Conservation (phyloP, 2,797 vertebrate genomes). For the Enteromius fasciolatus region DNA sequence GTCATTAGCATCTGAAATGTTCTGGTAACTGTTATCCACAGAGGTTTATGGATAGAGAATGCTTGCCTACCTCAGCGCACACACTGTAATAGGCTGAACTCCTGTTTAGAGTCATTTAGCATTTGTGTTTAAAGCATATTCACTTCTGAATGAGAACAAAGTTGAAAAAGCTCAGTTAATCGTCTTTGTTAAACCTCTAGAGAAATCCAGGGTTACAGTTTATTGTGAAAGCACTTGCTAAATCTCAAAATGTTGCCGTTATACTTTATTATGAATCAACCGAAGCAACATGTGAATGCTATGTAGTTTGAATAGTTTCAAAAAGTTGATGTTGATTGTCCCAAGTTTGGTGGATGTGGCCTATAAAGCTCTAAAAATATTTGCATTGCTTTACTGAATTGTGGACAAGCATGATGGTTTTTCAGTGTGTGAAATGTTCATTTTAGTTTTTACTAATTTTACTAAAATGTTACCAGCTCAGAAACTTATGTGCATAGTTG, state of each 20-base stretch:
- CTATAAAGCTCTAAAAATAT: neutral
- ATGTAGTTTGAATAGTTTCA: neutral
- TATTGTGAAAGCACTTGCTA: neutral
- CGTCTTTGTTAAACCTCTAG: conserved; percentile 17
- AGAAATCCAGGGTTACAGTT: neutral
- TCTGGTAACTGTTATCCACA: conserved; percentile 54
- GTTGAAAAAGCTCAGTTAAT: neutral
- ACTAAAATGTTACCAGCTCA: neutral
- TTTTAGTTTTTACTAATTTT: neutral
- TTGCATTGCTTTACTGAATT: neutral
- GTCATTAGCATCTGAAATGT: conserved; percentile 53
- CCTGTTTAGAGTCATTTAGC: conserved; percentile 25
- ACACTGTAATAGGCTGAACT: conserved; percentile 38
- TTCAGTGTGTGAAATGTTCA: conserved; percentile 14
- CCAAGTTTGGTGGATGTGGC: neutral
- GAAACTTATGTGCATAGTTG: neutral
- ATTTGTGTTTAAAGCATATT: conserved; percentile 38
- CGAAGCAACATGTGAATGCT: neutral
- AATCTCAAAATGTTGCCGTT: conserved; percentile 7
- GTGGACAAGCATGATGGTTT: neutral
- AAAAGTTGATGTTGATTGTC: neutral
- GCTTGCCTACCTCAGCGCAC: neutral
- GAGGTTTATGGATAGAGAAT: conserved; percentile 44
- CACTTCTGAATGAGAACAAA: conserved; percentile 4
- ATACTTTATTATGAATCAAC: neutral